A percentile compares a stretch with the other conserved stretches of the same genome.
These are phyloP conservation scores for Mesopsocus fuscifrons DNA, from an alignment of 2,888 invertebrate species.

Conservation along the genomic window DNA sequence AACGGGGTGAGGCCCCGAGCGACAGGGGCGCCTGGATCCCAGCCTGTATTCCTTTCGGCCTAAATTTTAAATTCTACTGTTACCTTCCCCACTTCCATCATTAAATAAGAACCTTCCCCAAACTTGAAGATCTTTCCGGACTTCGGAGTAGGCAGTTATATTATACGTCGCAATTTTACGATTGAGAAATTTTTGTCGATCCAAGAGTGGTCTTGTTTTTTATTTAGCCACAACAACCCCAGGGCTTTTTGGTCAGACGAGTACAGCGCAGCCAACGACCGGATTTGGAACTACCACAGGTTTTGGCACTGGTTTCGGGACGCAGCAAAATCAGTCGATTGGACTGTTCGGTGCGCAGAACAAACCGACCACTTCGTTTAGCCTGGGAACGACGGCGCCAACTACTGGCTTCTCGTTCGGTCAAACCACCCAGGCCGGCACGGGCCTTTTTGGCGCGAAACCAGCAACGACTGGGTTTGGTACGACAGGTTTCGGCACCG, in stretches of 20 bases:
- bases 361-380: conserved; percentile 25
- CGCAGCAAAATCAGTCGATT: conserved; percentile 24
- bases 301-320: conserved; percentile 25
- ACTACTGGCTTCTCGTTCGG: conserved; percentile 26
- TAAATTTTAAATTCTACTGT: no score
- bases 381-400: conserved; percentile 20
- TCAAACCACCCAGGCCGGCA: conserved; percentile 24
- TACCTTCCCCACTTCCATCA: no score
- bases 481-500: conserved; percentile 25
- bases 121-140: no score
- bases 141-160: no score
- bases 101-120: no score
- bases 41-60: no score
- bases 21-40: no score
- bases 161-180: no score
- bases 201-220: no score
- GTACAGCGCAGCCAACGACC: conserved; percentile 23
- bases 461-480: conserved; percentile 35
- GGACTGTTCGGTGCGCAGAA: conserved; percentile 24
- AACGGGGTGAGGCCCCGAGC: no score
- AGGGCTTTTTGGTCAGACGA: conserved; percentile 22
- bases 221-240: conserved; percentile 21
- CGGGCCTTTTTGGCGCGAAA: conserved; percentile 22
- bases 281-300: conserved; percentile 24
- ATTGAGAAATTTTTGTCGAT: no score